A percentile compares a stretch with the other conserved stretches of the same genome.
phyloP scores from a whole-genome alignment of 2,113 vertebrate genomes.

The Callipepla californica region DNA sequence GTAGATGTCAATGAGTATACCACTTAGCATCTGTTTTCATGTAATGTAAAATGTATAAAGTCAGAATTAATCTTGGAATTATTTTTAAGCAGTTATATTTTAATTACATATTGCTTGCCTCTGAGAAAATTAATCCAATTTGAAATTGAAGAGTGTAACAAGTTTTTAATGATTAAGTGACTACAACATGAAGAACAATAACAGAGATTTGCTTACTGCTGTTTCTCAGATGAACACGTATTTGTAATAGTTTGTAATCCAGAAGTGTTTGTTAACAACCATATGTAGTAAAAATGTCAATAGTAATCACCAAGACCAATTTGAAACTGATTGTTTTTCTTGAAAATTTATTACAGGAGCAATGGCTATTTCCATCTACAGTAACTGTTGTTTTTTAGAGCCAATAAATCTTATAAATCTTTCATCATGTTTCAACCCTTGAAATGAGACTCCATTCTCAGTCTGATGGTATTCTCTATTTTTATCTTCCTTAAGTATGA shows the following conservation, averaged over 20 bases:
- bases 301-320: neutral
- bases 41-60: constrained; percentile 65
- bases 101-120: neutral
- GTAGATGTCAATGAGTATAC: constrained; percentile 78
- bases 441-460: neutral
- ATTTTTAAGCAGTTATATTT: constrained; percentile 66
- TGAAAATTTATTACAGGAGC: neutral
- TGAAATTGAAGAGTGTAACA: neutral
- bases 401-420: neutral
- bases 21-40: constrained; percentile 62
- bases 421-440: neutral
- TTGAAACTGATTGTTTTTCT: neutral
- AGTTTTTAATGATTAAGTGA: neutral
- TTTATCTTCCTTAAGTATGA: neutral
- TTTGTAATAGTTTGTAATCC: neutral
- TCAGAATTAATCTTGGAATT: constrained; percentile 78
- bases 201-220: neutral
- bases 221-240: neutral
- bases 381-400: neutral
- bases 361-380: neutral
- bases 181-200: neutral
- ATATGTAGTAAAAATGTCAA: neutral
- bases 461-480: neutral
- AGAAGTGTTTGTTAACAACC: neutral
- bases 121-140: constrained; percentile 18